These are phyloP conservation scores for Nothocercus nigrocapillus DNA, from an alignment of 2,113 vertebrate species.

Conservation along the genomic window DNA sequence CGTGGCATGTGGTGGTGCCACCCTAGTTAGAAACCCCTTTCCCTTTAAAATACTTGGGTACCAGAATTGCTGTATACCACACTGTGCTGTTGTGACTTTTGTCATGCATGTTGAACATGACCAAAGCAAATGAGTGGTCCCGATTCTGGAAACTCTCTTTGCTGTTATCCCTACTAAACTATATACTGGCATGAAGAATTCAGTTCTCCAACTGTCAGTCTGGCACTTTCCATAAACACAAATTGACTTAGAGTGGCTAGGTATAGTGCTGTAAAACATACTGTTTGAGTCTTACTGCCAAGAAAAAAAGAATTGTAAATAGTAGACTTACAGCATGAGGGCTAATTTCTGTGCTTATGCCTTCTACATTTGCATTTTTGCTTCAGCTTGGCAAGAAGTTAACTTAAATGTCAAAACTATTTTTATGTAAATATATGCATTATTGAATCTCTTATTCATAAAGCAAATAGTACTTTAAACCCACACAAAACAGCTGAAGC, in stretches of 20 bases:
- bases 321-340: constrained; percentile 20
- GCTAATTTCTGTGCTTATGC: constrained; percentile 40
- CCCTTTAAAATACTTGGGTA: background rate
- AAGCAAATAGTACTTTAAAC: constrained; percentile 66
- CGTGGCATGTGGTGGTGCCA: rapidly evolving
- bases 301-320: constrained; percentile 48
- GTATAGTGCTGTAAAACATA: constrained; percentile 58
- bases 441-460: constrained; percentile 69
- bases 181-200: background rate
- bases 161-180: background rate
- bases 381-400: constrained; percentile 45
- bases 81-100: background rate
- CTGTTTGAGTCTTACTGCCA: constrained; percentile 47
- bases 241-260: constrained; percentile 54
- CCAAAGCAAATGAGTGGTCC: background rate
- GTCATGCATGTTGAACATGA: rapidly evolving
- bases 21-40: background rate
- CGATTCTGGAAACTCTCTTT: constrained; percentile 5
- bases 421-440: constrained; percentile 72
- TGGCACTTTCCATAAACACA: constrained; percentile 53
- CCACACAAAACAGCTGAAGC: constrained; percentile 56
- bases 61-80: rapidly evolving
- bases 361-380: constrained; percentile 66
- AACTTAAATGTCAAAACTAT: constrained; percentile 61
- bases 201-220: constrained; percentile 36